A percentile compares a stretch with the other conserved stretches of the same genome.
phyloP scores from a whole-genome alignment of 2,888 invertebrate species.

The Lumbricus terrestris region DNA sequence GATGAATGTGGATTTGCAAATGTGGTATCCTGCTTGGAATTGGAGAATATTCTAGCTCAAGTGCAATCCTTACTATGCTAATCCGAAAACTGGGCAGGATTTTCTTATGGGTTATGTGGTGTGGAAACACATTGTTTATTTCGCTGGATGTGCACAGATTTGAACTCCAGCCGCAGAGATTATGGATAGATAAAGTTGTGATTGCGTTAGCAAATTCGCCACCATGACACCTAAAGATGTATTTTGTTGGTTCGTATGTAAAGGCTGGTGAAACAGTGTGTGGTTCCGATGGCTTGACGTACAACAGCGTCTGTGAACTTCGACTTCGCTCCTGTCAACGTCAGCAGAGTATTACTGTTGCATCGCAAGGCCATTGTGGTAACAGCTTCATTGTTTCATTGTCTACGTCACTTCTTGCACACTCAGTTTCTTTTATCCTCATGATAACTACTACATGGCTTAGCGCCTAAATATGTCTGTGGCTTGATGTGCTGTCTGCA shows the following conservation, averaged over 20 bases:
- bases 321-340: conserved; percentile 74
- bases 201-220: too few relatives aligned
- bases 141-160: too few relatives aligned
- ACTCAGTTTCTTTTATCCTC: not conserved
- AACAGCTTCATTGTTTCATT: not conserved
- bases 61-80: not conserved
- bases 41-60: not conserved
- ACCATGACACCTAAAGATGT: not conserved
- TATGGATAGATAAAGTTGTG: too few relatives aligned
- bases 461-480: too few relatives aligned
- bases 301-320: conserved; percentile 81
- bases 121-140: too few relatives aligned
- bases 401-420: not conserved
- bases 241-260: not conserved
- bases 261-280: conserved; percentile 70
- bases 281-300: conserved; percentile 82
- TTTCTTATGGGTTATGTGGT: not conserved
- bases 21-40: too few relatives aligned
- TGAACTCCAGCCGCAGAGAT: too few relatives aligned
- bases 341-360: conserved; percentile 70
- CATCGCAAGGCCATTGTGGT: conserved; percentile 84
- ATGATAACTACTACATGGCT: not conserved
- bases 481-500: too few relatives aligned
- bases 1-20: too few relatives aligned
- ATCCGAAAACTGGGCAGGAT: not conserved